These are phyloP conservation scores for Apeira syringaria DNA, from an alignment of 2,888 invertebrate genomes.

Conservation along the genomic window DNA sequence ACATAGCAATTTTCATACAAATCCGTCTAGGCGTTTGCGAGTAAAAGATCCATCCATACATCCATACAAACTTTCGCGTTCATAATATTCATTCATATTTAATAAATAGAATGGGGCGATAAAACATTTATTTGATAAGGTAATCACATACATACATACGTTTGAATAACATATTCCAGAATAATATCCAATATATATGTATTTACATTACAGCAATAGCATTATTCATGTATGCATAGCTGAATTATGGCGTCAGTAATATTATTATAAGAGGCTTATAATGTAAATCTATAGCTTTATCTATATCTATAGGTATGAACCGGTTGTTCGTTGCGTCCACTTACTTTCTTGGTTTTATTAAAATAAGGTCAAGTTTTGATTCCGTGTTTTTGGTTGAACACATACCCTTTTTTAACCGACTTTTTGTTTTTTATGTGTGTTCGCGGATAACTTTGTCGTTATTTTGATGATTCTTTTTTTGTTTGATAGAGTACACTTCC, in stretches of 20 bases:
- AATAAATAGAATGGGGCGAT: neutral
- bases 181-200: conserved; percentile 6
- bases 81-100: no score
- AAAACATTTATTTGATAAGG: conserved; percentile 10
- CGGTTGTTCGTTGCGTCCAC: conserved; percentile 24
- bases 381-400: neutral
- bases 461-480: no score
- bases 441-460: no score
- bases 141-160: conserved; percentile 10
- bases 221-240: conserved; percentile 26
- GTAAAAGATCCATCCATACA: no score
- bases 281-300: conserved; percentile 32
- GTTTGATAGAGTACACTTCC: no score
- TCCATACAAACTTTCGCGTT: no score
- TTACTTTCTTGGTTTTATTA: conserved; percentile 29
- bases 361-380: conserved; percentile 1
- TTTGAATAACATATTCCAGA: conserved; percentile 11
- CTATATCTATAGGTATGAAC: conserved; percentile 28
- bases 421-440: no score
- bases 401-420: no score
- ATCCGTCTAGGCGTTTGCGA: no score
- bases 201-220: conserved; percentile 14
- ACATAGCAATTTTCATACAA: no score
- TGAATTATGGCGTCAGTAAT: conserved; percentile 28
- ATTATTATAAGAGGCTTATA: conserved; percentile 31